Evolutionary conservation across 2,888 invertebrate genomes (phyloP), one percentile per base, ranked within the genome.

Genomic region (Philopedon plagiatum): DNA sequence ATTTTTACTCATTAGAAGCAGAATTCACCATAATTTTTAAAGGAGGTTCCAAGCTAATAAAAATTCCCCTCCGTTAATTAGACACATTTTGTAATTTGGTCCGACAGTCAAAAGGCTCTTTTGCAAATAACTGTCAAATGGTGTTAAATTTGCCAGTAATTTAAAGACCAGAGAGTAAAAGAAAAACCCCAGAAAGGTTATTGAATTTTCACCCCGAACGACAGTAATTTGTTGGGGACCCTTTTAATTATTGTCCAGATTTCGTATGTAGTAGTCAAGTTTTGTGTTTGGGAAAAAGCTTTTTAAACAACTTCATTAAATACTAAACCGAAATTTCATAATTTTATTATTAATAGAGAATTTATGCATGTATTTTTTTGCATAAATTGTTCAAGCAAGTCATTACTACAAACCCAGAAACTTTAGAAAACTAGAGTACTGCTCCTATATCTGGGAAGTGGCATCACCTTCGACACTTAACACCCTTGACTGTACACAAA

Each of bases 91-190:
- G 15, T 54, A 54, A 54, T 54, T 54, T 29, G 9, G 8, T 9
- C 15, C 51, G 51, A 54, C 29, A 54, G n/a, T 13, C 15, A 54
- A 54, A 54, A 29, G 13, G 29, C 29, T 29, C 29, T 51, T 54
- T 54, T 54, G 29, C 51, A 54, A 54, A 29, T 29, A 54, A 54
- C 29, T 54, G 29, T 18, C 29, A 15, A 51, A 15, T n/a, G 26
- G 15, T 29, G 21, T 51, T 29, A 23, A 26, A 29, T 29, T 54
- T 54, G 4, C 13, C 44, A 54, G 9, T 54, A 29, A 18, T 54
- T 23, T 13, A 51, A 49, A 13, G n/a, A 21, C 39, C 13, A 3
- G 2, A 34, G 9, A 34, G 39, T 15, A n/a, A 51, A 51, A 15
- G 29, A 29, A 26, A 15, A 15, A n/a, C 2, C 9, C 13, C 39